A percentile compares a stretch with the other conserved stretches of the same genome.
Conservation (phyloP, 2,888 invertebrate genomes). For the Gortyna flavago region DNA sequence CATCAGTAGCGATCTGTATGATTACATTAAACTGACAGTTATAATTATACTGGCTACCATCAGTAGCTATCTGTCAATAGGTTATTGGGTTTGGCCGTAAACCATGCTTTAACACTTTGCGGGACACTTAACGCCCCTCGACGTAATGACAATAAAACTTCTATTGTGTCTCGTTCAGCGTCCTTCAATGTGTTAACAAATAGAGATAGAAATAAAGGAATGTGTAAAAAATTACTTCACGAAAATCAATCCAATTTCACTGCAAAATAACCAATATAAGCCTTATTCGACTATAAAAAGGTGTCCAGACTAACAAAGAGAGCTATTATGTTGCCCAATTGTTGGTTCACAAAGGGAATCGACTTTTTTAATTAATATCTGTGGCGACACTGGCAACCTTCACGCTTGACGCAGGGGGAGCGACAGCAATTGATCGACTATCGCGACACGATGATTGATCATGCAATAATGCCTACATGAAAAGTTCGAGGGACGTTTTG, state of each 20-base stretch:
- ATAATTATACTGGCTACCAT: not conserved
- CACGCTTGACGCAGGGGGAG: conserved; percentile 55
- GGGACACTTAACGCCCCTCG: too few species aligned
- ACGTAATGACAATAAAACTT: too few species aligned
- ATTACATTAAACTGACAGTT: not conserved
- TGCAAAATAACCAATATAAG: conserved; percentile 19
- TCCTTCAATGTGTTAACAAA: too few species aligned
- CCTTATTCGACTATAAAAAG: conserved; percentile 22
- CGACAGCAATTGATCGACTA: conserved; percentile 66
- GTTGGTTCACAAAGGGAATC: conserved; percentile 55
- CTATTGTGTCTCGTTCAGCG: too few species aligned
- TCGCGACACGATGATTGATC: conserved; percentile 64
- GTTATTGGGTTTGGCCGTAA: not conserved
- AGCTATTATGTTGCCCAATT: conserved; percentile 46
- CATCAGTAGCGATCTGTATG: not conserved
- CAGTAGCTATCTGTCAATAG: not conserved
- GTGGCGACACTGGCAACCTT: conserved; percentile 63
- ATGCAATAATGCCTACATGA: conserved; percentile 62
- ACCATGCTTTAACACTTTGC: too few species aligned
- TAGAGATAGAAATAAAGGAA: not conserved
- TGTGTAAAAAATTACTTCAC: not conserved
- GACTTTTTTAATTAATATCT: conserved; percentile 64
- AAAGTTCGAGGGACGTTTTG: conserved; percentile 57
- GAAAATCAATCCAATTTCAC: not conserved
- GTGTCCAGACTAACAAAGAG: conserved; percentile 40